Evolutionary conservation across 1,140 invertebrate species (phyloP).

Genomic region (Rhynchophorus ferrugineus): DNA sequence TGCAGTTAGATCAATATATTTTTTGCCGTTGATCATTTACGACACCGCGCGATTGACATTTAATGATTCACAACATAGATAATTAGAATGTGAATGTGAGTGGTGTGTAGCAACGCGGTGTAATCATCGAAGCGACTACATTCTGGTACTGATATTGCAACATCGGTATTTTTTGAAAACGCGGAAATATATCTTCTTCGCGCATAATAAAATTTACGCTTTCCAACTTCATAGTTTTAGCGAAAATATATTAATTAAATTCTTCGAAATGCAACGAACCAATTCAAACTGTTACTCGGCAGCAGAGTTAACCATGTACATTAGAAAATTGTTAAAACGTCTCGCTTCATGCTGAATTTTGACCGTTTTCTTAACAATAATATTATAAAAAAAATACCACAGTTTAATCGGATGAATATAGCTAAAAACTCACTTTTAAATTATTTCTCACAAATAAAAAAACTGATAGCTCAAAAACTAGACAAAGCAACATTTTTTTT

Average conservation of each 20-base stretch:
- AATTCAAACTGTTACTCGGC: slow-evolving; percentile 16
- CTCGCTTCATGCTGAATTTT: slow-evolving; percentile 10
- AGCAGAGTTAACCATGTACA: slow-evolving; percentile 7
- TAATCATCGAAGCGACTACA: too few species aligned
- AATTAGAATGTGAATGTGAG: too few species aligned
- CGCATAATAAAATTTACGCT: slow-evolving; percentile 31
- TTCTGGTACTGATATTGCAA: too few species aligned
- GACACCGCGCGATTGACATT: too few species aligned
- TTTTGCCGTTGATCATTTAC: too few species aligned
- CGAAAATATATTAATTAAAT: slow-evolving; percentile 25
- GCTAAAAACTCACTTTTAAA: too few species aligned
- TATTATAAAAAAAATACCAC: background rate
- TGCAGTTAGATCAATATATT: too few species aligned
- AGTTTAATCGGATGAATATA: slow-evolving; percentile 5
- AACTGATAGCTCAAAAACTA: too few species aligned
- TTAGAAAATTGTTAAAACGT: slow-evolving; percentile 14
- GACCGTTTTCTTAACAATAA: slow-evolving; percentile 8
- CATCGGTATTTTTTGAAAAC: slow-evolving; percentile 29
- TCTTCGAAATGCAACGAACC: slow-evolving; percentile 16
- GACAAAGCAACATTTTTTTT: too few species aligned
- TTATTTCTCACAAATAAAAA: too few species aligned
- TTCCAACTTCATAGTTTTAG: slow-evolving; percentile 34
- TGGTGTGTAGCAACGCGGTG: too few species aligned
- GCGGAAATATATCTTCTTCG: slow-evolving; percentile 34
- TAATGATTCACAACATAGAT: too few species aligned